A percentile compares a stretch with the other conserved stretches of the same genome.
Evolutionary conservation across 1,140 invertebrate species (phyloP).

Genomic region (Drosophila takahashii): DNA sequence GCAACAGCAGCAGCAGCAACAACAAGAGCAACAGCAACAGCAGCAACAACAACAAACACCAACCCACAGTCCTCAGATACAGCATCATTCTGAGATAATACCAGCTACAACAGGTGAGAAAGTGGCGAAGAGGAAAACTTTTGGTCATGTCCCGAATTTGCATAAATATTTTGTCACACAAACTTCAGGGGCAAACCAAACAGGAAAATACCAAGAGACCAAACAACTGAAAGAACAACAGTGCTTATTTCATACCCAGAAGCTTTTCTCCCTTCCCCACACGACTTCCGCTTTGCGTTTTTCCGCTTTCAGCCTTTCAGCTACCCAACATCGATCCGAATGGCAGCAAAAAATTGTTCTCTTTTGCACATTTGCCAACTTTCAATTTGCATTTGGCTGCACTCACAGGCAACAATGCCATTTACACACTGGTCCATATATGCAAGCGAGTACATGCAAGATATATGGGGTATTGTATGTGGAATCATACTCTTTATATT

Average conservation of each 20-base stretch:
- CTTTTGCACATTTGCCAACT: constrained; percentile 74
- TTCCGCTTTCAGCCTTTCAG: constrained; percentile 3
- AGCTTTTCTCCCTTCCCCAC: not conserved
- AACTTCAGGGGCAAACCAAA: constrained; percentile 22
- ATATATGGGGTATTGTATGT: constrained; percentile 11
- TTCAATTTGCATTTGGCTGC: constrained; percentile 77
- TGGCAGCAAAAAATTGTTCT: constrained; percentile 41
- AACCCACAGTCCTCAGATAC: constrained; percentile 52
- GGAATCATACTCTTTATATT: not conserved
- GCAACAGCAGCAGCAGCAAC: constrained; percentile 61
- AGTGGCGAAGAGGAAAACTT: constrained; percentile 3
- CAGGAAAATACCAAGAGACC: constrained; percentile 8
- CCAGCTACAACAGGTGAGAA: constrained; percentile 44
- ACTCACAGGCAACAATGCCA: constrained; percentile 39
- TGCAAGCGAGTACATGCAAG: not conserved
- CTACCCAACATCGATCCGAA: constrained; percentile 28
- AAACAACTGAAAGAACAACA: constrained; percentile 7
- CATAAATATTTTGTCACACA: constrained; percentile 62
- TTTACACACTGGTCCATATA: constrained; percentile 9
- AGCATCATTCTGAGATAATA: constrained; percentile 46
- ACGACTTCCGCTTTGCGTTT: not conserved
- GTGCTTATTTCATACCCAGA: constrained; percentile 22
- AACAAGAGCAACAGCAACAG: constrained; percentile 47
- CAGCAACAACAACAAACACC: constrained; percentile 49
- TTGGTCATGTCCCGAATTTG: constrained; percentile 38